Evolutionary conservation across 2,797 vertebrate species (phyloP), one percentile per base, ranked within the genome.

Genomic region (Anguilla megastoma): DNA sequence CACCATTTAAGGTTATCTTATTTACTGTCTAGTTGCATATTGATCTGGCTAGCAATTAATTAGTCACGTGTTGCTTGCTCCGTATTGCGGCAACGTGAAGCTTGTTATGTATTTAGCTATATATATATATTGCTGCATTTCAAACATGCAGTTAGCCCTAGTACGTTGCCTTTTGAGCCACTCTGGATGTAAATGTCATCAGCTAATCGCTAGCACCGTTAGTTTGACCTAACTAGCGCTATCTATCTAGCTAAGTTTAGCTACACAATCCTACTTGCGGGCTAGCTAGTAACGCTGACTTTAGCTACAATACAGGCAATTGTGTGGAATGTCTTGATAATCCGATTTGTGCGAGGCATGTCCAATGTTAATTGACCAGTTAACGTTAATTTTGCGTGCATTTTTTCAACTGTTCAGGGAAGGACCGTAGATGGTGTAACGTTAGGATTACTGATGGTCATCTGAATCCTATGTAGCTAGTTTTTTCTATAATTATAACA

Each of bases 331-430:
- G 2, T 54, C 52, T 10, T 45, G 41, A 45, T 45, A 4, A 45
- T 45, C 14, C 2, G 54, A 16, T 58, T 58, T 58, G 56, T 16
- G 56, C 7, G 50, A 52, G 50, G 10, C 50, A 58, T 14, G 16
- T 58, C 56, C 56, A 58, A 58, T 14, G 54, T 56, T 56, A 56
- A 56, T 16, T 56, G 54, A 9, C 54, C 9, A 45, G 41, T 45
- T 45, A 45, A 45, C 41, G 41, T 45, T 45, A 45, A 45, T 52
- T 52, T 16, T 2, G 54, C 54, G 54, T 56, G 54, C 10, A 56
- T 14, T 14, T 66, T 66, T 66, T 66, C 24, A 66, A n/a, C 85
- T 86, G 69, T 50, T 48, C 69, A 86, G 36, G 60, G 30, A 24
- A 41, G 41, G 63, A 50, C 45, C 2, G 10, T 33, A 30, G 30